A percentile compares a stretch with the other conserved stretches of the same genome.
These are phyloP conservation scores for Hydrotaea diabolus DNA, from an alignment of 2,888 invertebrate species.

Conservation along the genomic window DNA sequence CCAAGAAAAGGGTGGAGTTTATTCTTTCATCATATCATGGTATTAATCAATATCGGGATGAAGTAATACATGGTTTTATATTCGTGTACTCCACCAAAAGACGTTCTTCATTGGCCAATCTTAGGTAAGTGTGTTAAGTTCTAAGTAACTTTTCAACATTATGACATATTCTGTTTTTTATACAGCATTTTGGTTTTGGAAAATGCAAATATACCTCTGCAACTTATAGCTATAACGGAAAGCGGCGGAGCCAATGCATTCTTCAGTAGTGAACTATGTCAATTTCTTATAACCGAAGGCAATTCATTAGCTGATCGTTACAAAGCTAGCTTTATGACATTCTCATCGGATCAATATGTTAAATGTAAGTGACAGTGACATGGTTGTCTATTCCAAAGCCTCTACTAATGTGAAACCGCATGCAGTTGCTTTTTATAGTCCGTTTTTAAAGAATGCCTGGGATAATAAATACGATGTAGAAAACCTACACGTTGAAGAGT, in stretches of 20 bases:
- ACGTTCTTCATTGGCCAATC: slow-evolving; percentile 95
- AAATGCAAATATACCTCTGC: slow-evolving; percentile 95
- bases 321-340: slow-evolving; percentile 95
- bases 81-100: slow-evolving; percentile 96
- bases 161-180: not conserved
- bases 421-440: slow-evolving; percentile 95
- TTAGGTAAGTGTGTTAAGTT: slow-evolving; percentile 86
- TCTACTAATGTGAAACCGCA: slow-evolving; percentile 56
- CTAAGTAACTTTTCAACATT: slow-evolving; percentile 30
- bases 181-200: slow-evolving; percentile 94
- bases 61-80: slow-evolving; percentile 96
- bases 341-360: slow-evolving; percentile 90
- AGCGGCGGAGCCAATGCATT: slow-evolving; percentile 93
- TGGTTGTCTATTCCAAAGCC: not conserved
- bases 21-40: slow-evolving; percentile 97
- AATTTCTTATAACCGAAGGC: slow-evolving; percentile 95
- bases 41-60: slow-evolving; percentile 94
- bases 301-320: slow-evolving; percentile 94
- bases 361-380: slow-evolving; percentile 85
- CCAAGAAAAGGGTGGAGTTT: slow-evolving; percentile 93
- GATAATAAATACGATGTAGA: slow-evolving; percentile 97
- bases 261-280: slow-evolving; percentile 94
- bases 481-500: slow-evolving; percentile 93
- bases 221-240: slow-evolving; percentile 96
- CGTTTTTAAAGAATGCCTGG: slow-evolving; percentile 98